phyloP scores from a whole-genome alignment of 2,113 vertebrate genomes.

The Cheilinus undulatus region DNA sequence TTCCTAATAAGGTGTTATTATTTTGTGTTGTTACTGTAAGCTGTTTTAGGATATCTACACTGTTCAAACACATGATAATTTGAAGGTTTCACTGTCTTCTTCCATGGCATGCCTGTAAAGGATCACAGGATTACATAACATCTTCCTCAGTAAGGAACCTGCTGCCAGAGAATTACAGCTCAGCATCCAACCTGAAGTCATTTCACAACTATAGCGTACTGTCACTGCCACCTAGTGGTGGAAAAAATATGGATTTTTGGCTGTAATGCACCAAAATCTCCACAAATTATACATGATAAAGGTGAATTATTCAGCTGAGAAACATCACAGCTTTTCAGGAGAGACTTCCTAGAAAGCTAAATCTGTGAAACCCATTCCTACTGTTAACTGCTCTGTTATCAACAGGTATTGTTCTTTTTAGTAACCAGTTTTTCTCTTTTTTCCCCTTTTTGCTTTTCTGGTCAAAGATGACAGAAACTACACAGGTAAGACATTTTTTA shows the following conservation, averaged over 20 bases:
- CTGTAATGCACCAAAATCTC: conserved; percentile 18
- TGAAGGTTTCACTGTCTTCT: neutral
- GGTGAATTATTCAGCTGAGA: neutral
- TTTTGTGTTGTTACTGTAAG: neutral
- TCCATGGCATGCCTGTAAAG: neutral
- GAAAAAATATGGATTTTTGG: neutral
- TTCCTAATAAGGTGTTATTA: neutral
- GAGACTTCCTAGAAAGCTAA: neutral
- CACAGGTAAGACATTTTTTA: conserved; percentile 76
- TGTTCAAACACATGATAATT: neutral
- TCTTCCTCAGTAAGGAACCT: neutral
- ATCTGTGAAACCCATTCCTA: neutral
- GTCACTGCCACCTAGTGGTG: conserved; percentile 63
- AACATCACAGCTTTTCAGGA: neutral
- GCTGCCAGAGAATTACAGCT: conserved; percentile 13
- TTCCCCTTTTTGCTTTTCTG: conserved; percentile 2
- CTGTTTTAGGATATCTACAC: neutral
- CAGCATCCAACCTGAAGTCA: neutral
- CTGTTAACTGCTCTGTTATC: neutral
- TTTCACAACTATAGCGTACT: neutral
- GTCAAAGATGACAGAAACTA: conserved; percentile 82
- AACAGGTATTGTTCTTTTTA: neutral
- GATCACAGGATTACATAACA: conserved; percentile 35
- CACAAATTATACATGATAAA: neutral
- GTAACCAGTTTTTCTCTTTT: conserved; percentile 6